Evolutionary conservation across 2,797 vertebrate species (phyloP).

Genomic region (Aldrovandia affinis): DNA sequence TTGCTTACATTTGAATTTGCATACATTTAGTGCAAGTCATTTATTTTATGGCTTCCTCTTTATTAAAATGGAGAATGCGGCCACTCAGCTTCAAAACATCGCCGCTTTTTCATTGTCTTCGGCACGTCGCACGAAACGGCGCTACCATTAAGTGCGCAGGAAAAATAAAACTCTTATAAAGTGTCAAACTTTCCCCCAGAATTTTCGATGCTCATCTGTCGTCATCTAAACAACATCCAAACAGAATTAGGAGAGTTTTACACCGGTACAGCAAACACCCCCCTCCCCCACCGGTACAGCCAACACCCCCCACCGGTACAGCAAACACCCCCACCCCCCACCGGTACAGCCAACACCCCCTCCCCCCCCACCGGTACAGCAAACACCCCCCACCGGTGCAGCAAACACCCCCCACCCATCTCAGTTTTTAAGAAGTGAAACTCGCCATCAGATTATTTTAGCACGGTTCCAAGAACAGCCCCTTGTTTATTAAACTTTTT

Average conservation of each 20-base stretch:
- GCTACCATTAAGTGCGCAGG: constrained; percentile 31
- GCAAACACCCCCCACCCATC: not conserved
- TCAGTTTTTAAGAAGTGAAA: not conserved
- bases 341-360: no score
- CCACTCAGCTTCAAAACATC: constrained; percentile 80
- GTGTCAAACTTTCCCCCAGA: not conserved
- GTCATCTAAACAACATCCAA: not conserved
- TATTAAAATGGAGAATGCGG: constrained; percentile 88
- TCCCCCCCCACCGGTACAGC: no score
- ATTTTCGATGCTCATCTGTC: not conserved
- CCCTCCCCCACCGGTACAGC: not conserved
- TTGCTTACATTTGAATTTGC: constrained; percentile 99
- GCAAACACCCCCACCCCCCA: no score
- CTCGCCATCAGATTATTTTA: no score
- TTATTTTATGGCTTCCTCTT: constrained; percentile 97
- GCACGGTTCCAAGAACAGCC: not conserved
- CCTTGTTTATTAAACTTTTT: no score
- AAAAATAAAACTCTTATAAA: not conserved
- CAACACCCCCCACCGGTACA: not conserved
- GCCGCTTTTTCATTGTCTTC: constrained; percentile 71
- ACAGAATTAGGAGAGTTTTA: not conserved
- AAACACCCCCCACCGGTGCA: no score
- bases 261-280: not conserved
- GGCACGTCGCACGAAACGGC: constrained; percentile 55
- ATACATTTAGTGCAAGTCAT: constrained; percentile 96